These are phyloP conservation scores for Sterrhoptilus dennistouni DNA, from an alignment of 2,113 vertebrate species.

Conservation along the genomic window DNA sequence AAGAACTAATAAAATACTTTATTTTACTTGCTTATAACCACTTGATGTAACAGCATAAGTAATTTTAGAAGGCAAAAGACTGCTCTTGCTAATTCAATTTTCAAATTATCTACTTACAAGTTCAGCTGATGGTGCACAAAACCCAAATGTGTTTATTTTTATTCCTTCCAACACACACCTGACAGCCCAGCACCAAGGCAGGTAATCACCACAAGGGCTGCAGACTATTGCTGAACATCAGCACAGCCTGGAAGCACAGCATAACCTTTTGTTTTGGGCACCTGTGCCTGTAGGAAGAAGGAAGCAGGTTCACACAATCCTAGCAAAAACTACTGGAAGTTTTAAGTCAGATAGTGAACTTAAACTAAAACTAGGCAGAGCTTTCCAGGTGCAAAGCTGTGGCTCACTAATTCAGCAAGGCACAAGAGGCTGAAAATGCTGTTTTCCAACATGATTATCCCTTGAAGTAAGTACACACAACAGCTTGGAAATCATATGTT, in stretches of 20 bases:
- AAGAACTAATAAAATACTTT: conserved; percentile 49
- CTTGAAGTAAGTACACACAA: neutral
- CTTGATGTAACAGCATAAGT: neutral
- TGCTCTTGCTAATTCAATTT: neutral
- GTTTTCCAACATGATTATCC: neutral
- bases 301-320: neutral
- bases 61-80: conserved; percentile 34
- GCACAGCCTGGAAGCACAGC: neutral
- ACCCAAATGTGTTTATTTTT: neutral
- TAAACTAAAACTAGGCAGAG: neutral
- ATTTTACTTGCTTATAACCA: conserved; percentile 32
- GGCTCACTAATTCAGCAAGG: neutral
- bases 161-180: neutral
- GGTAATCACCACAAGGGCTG: neutral
- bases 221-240: neutral
- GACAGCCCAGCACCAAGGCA: neutral
- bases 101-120: neutral
- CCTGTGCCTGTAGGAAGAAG: neutral
- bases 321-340: neutral
- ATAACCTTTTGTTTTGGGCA: neutral
- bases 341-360: neutral
- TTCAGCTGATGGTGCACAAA: neutral
- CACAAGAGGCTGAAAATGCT: neutral
- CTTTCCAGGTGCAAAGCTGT: neutral
- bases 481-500: neutral